A percentile compares a stretch with the other conserved stretches of the same genome.
phyloP scores from a whole-genome alignment of 2,888 invertebrate genomes.

The Zaprionus obscuricornis region DNA sequence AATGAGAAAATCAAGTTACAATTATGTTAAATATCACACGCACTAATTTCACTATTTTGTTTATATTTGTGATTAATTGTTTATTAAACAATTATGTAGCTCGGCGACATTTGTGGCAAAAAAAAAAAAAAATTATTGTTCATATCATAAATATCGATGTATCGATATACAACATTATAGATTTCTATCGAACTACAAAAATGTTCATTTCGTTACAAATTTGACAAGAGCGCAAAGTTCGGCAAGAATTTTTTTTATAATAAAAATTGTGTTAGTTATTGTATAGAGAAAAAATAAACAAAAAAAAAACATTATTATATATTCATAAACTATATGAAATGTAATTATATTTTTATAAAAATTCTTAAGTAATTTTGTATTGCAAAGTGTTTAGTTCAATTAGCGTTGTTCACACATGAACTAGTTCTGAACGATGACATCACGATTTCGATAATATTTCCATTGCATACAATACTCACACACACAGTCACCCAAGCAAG shows the following conservation, averaged over 20 bases:
- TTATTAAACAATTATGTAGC: conserved; percentile 76
- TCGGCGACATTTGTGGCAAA: conserved; percentile 50
- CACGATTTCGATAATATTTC: conserved; percentile 42
- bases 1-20: conserved; percentile 8
- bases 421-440: conserved; percentile 45
- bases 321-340: too few species aligned
- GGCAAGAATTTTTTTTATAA: too few species aligned
- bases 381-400: neutral
- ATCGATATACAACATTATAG: conserved; percentile 27
- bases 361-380: too few species aligned
- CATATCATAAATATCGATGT: conserved; percentile 50
- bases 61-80: conserved; percentile 76
- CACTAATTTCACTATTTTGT: conserved; percentile 64
- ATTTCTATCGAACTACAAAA: conserved; percentile 14
- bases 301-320: too few species aligned
- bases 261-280: too few species aligned
- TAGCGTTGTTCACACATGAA: conserved; percentile 22
- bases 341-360: too few species aligned
- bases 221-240: too few species aligned
- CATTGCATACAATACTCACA: conserved; percentile 3
- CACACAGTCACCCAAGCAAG: neutral
- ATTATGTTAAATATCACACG: conserved; percentile 30
- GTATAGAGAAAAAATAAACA: too few species aligned
- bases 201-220: conserved; percentile 2
- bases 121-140: too few species aligned